Evolutionary conservation across 1,140 invertebrate genomes (phyloP), one percentile per base, ranked within the genome.

Genomic region (Drosophila pachea): DNA sequence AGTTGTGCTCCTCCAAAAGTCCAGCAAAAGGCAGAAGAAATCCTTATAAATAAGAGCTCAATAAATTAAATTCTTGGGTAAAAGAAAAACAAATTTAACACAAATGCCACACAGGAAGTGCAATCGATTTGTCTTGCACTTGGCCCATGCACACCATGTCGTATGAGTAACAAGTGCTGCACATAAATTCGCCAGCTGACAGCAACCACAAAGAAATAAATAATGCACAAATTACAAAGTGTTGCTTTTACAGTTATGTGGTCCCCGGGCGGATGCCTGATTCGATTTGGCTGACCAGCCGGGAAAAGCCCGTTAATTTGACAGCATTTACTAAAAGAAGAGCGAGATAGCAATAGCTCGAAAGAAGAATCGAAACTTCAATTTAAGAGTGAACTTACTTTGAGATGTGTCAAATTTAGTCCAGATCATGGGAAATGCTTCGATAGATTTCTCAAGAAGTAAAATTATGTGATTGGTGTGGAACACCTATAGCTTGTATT

Each of bases 91-190:
- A 47, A 47, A 47, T n/a, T n/a, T 5, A n/a, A 9, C 1, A 11
- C 11, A 16, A 64, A 33, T 22, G 63, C 22, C 50, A 35, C 50
- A 35, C 53, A 42, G 43, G 50, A 61, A 68, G 63, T 59, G 63
- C 60, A 72, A 79, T 78, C 76, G 76, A 78, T 78, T 75, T 78
- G 76, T 79, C 76, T 78, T 79, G 35, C 76, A 59, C 68, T 47
- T 45, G 58, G 64, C 54, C 45, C 49, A 72, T 63, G 72, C 68
- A 63, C 76, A 62, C 53, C 76, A 59, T 75, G 76, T 75, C 76
- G 76, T 79, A 75, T 79, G 76, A 68, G 76, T 79, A 79, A 79
- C 76, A 79, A 79, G 68, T 75, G 76, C 47, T 58, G 59, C 76
- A 65, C 76, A 79, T 79, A 79, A 79, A 79, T 79, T 35, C 32